Base-by-base conservation (phyloP, 1,140 invertebrate genomes). In the Sarcophaga bullata region DNA sequence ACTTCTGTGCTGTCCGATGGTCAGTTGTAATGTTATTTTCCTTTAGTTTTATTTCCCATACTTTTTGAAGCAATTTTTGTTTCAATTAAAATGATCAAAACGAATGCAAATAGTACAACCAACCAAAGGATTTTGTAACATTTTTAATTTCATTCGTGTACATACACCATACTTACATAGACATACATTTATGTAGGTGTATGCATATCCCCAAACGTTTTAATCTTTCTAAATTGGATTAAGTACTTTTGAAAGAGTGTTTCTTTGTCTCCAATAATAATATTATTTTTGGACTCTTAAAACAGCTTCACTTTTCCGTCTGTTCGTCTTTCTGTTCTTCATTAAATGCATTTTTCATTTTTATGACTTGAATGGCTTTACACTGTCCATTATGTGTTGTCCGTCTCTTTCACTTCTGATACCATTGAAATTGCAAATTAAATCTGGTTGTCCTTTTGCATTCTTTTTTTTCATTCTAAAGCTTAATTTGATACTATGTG, bases 211-310 rank as follows among this genome's bases (percentile, higher is more conserved):
- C 25, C n/a, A 68, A 68, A 68, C 62, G 10, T 68, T 68, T 68
- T 68, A 68, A 68, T 68, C 62, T 68, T 8, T 68, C 62, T 68
- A 68, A 68, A 68, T 68, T 68, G 62, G 62, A 68, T 68, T 68
- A 68, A 68, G 62, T 68, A 68, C 62, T 68, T 68, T 68, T 68
- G 9, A 62, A 62, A 68, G 8, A 19, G 17, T 25, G n/a, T 19
- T 68, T 7, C 62, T 68, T 58, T 58, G 54, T 58, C n/a, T 58
- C n/a, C 54, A 58, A 68, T 9, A 68, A 68, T 17, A 68, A 17
- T 68, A 68, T 68, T 68, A 68, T 68, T 19, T 8, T 25, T 19
- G 62, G 19, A 19, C 62, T 25, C 62, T n/a, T 8, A 68, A 15
- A 68, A 68, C n/a, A 68, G 19, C 9, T 7, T 19, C n/a, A 17